phyloP scores from a whole-genome alignment of 2,113 vertebrate species.

The Tachysurus fulvidraco region DNA sequence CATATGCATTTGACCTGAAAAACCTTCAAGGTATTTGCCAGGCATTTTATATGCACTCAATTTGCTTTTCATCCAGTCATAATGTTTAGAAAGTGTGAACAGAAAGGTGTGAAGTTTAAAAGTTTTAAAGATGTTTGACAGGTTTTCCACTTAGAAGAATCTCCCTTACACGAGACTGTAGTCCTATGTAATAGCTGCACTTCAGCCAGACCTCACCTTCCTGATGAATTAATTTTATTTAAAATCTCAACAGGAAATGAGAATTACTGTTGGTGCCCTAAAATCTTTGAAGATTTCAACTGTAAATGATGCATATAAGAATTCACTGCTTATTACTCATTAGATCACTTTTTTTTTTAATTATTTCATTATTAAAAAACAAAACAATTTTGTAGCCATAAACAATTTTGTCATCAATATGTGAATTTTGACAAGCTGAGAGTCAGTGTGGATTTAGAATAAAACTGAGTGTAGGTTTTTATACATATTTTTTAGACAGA shows the following conservation, averaged over 20 bases:
- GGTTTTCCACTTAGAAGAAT: slow-evolving; percentile 58
- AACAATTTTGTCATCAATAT: not conserved
- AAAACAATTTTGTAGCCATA: not conserved
- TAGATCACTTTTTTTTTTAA: not conserved
- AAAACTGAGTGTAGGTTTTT: not conserved
- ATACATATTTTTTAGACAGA: not conserved
- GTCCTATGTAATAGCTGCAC: slow-evolving; percentile 61
- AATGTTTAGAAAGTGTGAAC: not conserved
- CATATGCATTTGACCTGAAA: slow-evolving; percentile 5
- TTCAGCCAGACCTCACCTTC: slow-evolving; percentile 64
- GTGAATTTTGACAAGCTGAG: not conserved
- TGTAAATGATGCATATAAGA: not conserved
- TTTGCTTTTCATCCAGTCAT: not conserved
- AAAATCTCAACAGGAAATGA: slow-evolving; percentile 46
- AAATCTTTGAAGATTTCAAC: not conserved
- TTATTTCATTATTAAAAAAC: not conserved
- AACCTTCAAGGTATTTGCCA: not conserved
- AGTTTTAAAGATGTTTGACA: slow-evolving; percentile 63
- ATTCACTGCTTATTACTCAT: not conserved
- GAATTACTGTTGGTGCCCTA: not conserved
- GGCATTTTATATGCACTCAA: not conserved
- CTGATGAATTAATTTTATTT: slow-evolving; percentile 64
- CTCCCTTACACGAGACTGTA: slow-evolving; percentile 62
- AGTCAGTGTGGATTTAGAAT: not conserved
- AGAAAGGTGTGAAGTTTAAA: slow-evolving; percentile 37